A percentile compares a stretch with the other conserved stretches of the same genome.
phyloP scores from a whole-genome alignment of 64 coral and sea anemone species.

The Montipora sp. region DNA sequence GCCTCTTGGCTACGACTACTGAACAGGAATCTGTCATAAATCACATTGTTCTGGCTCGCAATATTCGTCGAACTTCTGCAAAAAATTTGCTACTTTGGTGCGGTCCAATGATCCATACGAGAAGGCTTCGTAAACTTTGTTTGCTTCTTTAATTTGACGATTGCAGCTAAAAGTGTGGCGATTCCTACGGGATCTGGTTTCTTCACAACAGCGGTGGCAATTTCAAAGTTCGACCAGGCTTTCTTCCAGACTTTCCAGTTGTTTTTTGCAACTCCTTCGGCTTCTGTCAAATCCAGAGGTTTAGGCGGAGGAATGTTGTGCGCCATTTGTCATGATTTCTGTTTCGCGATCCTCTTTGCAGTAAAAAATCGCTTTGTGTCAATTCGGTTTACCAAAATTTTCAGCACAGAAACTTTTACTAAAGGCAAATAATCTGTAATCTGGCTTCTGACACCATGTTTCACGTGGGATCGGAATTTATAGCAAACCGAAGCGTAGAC shows the following conservation, averaged over 20 bases:
- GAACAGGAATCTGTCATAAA: neutral
- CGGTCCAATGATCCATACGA: neutral
- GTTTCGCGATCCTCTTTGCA: too few species aligned
- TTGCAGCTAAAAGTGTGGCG: neutral
- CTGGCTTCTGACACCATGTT: neutral
- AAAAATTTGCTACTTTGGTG: neutral
- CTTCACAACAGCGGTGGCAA: neutral
- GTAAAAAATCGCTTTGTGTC: neutral
- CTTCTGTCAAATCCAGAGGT: neutral
- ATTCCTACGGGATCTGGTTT: neutral
- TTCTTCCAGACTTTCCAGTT: neutral
- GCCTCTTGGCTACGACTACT: neutral
- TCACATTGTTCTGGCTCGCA: neutral
- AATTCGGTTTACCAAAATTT: neutral
- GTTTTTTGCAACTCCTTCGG: neutral
- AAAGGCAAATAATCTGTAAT: neutral
- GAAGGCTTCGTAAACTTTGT: neutral
- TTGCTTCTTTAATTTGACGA: neutral
- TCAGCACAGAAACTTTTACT: neutral
- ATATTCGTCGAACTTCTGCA: neutral
- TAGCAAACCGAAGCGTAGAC: too few species aligned
- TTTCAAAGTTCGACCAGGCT: neutral
- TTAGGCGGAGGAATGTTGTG: neutral
- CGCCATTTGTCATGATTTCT: neutral
- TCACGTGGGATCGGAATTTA: neutral